Evolutionary conservation across 2,888 invertebrate species (phyloP).

Genomic region (Troides aeacus): DNA sequence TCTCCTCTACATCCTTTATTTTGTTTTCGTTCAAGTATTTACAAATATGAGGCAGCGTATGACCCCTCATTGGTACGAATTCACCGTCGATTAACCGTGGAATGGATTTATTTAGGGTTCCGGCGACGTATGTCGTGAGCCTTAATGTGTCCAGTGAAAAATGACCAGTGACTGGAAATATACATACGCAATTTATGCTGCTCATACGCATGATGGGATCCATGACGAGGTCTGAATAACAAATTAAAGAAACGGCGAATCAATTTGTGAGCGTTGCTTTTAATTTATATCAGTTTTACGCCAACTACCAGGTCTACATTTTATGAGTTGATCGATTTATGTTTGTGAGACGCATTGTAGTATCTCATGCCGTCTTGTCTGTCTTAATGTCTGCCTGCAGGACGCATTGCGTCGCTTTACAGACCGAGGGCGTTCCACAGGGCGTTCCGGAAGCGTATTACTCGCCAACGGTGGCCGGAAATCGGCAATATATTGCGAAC

Average conservation of each 20-base stretch:
- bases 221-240: neutral
- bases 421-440: slow-evolving; percentile 47
- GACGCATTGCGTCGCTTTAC: slow-evolving; percentile 31
- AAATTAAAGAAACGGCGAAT: neutral
- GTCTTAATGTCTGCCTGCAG: slow-evolving; percentile 13
- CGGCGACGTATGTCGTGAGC: slow-evolving; percentile 47
- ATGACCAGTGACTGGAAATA: slow-evolving; percentile 43
- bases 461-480: slow-evolving; percentile 73
- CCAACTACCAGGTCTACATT: neutral
- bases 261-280: neutral
- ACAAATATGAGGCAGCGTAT: slow-evolving; percentile 50
- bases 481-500: slow-evolving; percentile 70
- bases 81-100: slow-evolving; percentile 72
- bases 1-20: neutral
- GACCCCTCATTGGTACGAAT: slow-evolving; percentile 53
- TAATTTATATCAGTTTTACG: neutral
- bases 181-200: slow-evolving; percentile 30
- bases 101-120: slow-evolving; percentile 73
- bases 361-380: neutral
- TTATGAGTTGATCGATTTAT: neutral
- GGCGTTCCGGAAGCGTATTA: slow-evolving; percentile 75
- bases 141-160: slow-evolving; percentile 66
- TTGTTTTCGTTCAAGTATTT: slow-evolving; percentile 34
- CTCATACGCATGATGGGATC: slow-evolving; percentile 4
- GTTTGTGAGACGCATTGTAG: neutral